Evolutionary conservation across 92 coral and sea anemone species (phyloP), one percentile per base, ranked within the genome.

Genomic region (Pocillopora grandis): DNA sequence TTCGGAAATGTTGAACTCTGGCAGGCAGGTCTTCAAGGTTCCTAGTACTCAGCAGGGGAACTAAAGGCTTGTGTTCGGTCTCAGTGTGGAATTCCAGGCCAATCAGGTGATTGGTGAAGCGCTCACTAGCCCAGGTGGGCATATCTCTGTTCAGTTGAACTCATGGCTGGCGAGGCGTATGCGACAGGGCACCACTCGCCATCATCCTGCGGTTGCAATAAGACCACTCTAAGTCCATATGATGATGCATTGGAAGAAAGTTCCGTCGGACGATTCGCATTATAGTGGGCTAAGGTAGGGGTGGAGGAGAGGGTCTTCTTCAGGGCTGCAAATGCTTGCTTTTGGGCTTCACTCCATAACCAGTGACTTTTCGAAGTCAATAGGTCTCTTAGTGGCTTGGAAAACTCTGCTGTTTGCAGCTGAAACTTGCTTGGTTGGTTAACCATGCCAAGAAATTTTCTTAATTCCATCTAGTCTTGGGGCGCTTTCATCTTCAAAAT

Each of bases 71-170:
- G 48, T 78, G 62, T 0, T 64, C 60, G 20, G 73, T 64, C 21
- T 78, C 83, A 21, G 42, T 48, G 27, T 65, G 62, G 63, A 62
- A 42, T 12, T 78, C 20, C 9, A 66, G 42, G 62, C 37, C 62
- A 78, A 64, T 66, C 15, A 78, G 61, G 72, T 77, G 84, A 36
- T 88, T 83, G 33, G 90, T 78, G 58, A 88, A 89, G 63, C 81
- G 70, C 33, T 91, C 92, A 70, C 72, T 78, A 11, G 82, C 72
- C 61, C 72, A 85, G 13, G 92, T 92, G 95, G 12, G 87, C 88
- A 35, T 86, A 86, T 0, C 87, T 27, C 66, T 70, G 87, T 20
- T 92, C 89, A 0, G 36, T 20, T 10, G 70, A 31, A 31, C 70
- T 65, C 37, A 65, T 87, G 8, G 52, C 52, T 42, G 5, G 52